phyloP scores from a whole-genome alignment of 2,888 invertebrate genomes.

The Temnothorax ravouxi region DNA sequence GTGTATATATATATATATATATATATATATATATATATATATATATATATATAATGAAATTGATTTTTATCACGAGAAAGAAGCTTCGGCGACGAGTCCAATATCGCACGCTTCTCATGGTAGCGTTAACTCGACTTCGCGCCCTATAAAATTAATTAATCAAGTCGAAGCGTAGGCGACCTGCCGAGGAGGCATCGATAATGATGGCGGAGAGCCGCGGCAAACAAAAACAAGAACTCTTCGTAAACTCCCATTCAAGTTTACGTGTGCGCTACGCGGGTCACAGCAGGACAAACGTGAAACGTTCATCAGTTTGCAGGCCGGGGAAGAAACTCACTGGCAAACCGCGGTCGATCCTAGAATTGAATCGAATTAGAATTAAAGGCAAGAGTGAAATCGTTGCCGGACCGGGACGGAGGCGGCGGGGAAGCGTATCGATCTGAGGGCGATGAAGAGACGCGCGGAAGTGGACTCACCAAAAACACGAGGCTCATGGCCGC shows the following conservation, averaged over 20 bases:
- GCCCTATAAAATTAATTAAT: constrained; percentile 2
- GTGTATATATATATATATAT: no score
- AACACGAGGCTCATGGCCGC: constrained; percentile 91
- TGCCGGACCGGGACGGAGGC: no score
- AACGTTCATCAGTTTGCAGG: not conserved
- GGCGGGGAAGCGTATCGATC: constrained; percentile 20
- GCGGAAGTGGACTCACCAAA: constrained; percentile 88
- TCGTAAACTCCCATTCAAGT: not conserved
- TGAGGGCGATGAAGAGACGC: not conserved
- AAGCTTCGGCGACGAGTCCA: not conserved
- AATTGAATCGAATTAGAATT: not conserved
- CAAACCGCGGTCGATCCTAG: no score
- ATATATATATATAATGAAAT: not conserved
- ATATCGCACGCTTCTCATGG: no score
- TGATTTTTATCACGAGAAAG: not conserved
- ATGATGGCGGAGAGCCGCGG: not conserved
- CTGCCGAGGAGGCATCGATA: not conserved
- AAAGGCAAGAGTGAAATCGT: not conserved
- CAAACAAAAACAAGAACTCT: not conserved
- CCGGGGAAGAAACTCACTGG: no score
- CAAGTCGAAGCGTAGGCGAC: not conserved
- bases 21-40: no score
- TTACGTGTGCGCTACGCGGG: not conserved
- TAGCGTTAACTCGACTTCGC: not conserved
- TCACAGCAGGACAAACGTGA: not conserved